These are phyloP conservation scores for Oryzias woworae DNA, from an alignment of 2,113 vertebrate genomes.

Conservation along the genomic window DNA sequence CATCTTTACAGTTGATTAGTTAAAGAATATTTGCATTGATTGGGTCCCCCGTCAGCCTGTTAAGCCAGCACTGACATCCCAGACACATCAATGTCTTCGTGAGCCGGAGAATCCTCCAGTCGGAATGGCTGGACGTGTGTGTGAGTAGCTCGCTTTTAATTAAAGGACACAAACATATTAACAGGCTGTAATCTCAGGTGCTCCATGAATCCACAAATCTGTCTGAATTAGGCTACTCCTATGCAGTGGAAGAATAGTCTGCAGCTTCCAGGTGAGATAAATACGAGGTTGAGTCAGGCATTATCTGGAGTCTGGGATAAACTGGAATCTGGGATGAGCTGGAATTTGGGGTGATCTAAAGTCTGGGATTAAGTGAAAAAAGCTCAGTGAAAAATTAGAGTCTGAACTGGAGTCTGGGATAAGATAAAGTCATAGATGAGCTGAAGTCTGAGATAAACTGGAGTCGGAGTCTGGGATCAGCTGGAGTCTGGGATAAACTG, in stretches of 20 bases:
- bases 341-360: background rate
- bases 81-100: conserved; percentile 23
- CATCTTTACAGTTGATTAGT: conserved; percentile 48
- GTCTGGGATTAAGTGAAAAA: no score
- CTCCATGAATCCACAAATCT: no score
- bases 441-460: no score
- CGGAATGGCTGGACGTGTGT: conserved; percentile 55
- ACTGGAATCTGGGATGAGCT: background rate
- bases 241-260: no score
- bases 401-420: no score
- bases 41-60: conserved; percentile 16
- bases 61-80: conserved; percentile 18
- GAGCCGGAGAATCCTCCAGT: conserved; percentile 3
- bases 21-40: conserved; percentile 15
- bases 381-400: no score
- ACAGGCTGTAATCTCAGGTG: no score
- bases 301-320: conserved; percentile 1
- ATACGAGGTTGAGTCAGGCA: conserved; percentile 28
- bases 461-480: no score
- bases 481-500: no score
- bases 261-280: conserved; percentile 57
- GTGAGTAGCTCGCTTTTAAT: conserved; percentile 5
- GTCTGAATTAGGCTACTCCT: no score
- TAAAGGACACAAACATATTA: background rate
- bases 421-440: no score